Base-by-base conservation (phyloP, 92 coral and sea anemone genomes). In the Pocillopora grandis region DNA sequence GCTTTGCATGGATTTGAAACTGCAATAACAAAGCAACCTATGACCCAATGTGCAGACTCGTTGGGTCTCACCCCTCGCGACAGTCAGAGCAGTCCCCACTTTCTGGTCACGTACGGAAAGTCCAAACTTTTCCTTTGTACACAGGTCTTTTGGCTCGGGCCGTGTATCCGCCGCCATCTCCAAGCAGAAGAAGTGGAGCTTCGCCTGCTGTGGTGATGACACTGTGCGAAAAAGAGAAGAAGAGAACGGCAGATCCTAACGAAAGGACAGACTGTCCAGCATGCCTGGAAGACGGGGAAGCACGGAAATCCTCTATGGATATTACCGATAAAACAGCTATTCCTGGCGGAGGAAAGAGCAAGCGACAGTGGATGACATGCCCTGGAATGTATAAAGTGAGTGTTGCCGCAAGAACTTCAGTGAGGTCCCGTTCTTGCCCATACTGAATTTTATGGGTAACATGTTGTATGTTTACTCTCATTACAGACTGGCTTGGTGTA, bases 311-410 rank as follows among this genome's bases (percentile, higher is more conserved):
- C 2, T 66, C 82, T 2, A 76, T 35, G 5, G 76, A 87, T 18
- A 81, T 87, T 37, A 75, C 74, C 33, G 80, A 87, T 33, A 71
- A 37, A 55, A 75, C 52, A 9, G 61, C 68, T 64, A 33, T 69
- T 66, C 52, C 9, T 6, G 82, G 80, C 3, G 88, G 82, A 2
- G 93, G 88, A 17, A 87, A 77, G 60, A 87, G 88, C 27, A 85
- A 87, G 71, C 83, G 19, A 62, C 86, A 92, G 20, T 92, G 96
- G 96, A 83, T 92, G 62, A 85, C 86, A 59, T 80, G 86, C 36
- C 92, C 94, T 64, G 87, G 71, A 21, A 35, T 92, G 60, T 92
- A 92, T 58, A 92, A 92, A 84, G 95, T 92, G 23, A 15, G 72
- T 72, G 16, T 12, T 19, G 14, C 57, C 13, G 42, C 16, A 14